phyloP scores from a whole-genome alignment of 2,113 vertebrate species.

The Probosciger aterrimus region DNA sequence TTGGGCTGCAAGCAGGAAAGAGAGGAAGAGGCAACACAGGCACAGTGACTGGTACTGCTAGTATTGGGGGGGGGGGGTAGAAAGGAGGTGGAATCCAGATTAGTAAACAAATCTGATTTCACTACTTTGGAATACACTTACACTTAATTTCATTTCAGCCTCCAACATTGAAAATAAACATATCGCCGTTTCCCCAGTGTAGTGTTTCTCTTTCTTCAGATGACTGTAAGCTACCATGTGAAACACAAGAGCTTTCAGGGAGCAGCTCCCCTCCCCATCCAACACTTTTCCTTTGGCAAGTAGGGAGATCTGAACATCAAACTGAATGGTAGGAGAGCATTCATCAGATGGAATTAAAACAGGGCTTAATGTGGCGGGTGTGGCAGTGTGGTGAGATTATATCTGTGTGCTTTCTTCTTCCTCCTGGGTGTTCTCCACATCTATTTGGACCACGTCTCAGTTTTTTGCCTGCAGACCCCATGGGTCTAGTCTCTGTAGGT shows the following conservation, averaged over 20 bases:
- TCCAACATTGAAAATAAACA: not conserved
- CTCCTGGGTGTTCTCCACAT: not conserved
- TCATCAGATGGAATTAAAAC: not conserved
- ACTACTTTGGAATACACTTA: not conserved
- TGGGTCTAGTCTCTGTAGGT: not conserved
- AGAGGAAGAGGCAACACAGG: not conserved
- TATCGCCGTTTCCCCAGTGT: fast-evolving
- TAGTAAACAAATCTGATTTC: not conserved
- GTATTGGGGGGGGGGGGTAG: not conserved
- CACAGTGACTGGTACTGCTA: not conserved
- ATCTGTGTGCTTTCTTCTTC: not conserved
- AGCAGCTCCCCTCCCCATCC: not conserved
- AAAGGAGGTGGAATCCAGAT: not conserved
- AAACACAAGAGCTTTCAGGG: not conserved
- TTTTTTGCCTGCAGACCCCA: not conserved
- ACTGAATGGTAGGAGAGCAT: not conserved
- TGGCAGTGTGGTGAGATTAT: not conserved
- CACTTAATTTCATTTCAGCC: not conserved
- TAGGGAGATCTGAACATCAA: not conserved
- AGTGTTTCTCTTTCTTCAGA: not conserved
- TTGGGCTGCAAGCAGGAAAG: not conserved
- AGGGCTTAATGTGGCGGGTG: not conserved
- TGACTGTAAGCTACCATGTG: not conserved
- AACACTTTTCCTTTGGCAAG: not conserved
- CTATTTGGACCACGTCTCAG: not conserved